Base-by-base conservation (phyloP, 1,140 invertebrate species). In the Aphelinus atriplicis region DNA sequence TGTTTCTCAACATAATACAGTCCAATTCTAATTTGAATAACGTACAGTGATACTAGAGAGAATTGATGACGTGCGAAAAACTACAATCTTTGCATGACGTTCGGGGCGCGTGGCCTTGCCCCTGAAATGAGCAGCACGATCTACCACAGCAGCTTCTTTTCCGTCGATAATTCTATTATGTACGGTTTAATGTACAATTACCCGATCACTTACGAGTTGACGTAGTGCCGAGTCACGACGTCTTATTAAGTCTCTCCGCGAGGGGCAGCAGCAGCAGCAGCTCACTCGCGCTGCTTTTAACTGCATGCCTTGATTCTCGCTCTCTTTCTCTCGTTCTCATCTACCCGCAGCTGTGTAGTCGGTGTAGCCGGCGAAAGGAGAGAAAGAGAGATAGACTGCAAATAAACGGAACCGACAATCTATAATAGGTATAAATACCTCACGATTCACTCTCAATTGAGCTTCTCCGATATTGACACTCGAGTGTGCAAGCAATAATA, bases 151-250 rank as follows among this genome's bases (percentile, higher is more conserved):
- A 58, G n/a, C 60, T 73, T 78, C 71, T 77, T 72, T 79, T 67
- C 68, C 71, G 76, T 73, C 80, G 80, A 84, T 88, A 87, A 88
- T 87, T 87, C 84, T 85, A 88, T 88, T 87, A 87, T 87, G 81
- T 83, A 87, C 82, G 85, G 85, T 86, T 86, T 87, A 86, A 88
- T 87, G 85, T 85, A 87, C 85, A 87, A 88, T 87, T 88, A 88
- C 85, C 83, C 81, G 86, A 88, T 87, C 86, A 87, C 84, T 87
- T 87, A 87, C 81, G 82, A 75, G 73, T 80, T 86, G 85, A 88
- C 85, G 81, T 84, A 84, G 81, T 82, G 86, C 82, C 80, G 82
- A 87, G 84, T 88, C 86, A 88, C 84, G 85, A 87, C 83, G 85
- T 87, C 86, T 87, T 87, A 88, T 88, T 87, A 88, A 87, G 84